Evolutionary conservation across 2,113 vertebrate genomes (phyloP), one percentile per base, ranked within the genome.

Genomic region (Macroglossus sobrinus): DNA sequence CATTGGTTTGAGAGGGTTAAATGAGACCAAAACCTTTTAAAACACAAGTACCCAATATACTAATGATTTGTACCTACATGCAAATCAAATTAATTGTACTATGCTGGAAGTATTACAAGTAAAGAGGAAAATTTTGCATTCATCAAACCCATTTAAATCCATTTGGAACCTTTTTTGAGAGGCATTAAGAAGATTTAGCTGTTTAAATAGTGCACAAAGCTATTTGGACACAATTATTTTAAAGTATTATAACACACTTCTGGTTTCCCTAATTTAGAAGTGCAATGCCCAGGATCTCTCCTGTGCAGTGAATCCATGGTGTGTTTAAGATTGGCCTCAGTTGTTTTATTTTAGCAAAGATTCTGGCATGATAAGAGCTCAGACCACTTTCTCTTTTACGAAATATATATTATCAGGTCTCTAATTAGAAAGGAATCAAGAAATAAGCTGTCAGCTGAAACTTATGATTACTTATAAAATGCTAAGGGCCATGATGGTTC

Each of bases 31-130:
- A 98, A 94, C 57, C 89, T 95, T 98, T 98, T 94, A 90, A 84
- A 97, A 98, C 79, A 92, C 69, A 97, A 97, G 95, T 63, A 86
- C 84, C 90, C 81, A 92, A 97, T 97, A 97, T 98, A 66, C 89
- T 97, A 98, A 98, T 98, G 98, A 98, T 98, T 97, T 98, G 96
- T 97, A 93, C 96, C 95, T 94, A 93, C 38, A 90, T 33, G 95
- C 98, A 98, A 98, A 98, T 98, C 98, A 98, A 98, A 97, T 97
- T 98, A 98, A 98, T 97, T 97, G 95, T 89, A 97, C 84, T 96
- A 82, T 98, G 98, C 98, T 98, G 84, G 95, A 99, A 98, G 98
- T 98, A 97, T 96, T 98, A 96, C 90, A 97, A 97, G 96, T 68
- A 93, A 57, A 92, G 86, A 97, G 87, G 89, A 93, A 98, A 98